These are phyloP conservation scores for Sialis fuliginosa DNA, from an alignment of 2,888 invertebrate species.

Conservation along the genomic window DNA sequence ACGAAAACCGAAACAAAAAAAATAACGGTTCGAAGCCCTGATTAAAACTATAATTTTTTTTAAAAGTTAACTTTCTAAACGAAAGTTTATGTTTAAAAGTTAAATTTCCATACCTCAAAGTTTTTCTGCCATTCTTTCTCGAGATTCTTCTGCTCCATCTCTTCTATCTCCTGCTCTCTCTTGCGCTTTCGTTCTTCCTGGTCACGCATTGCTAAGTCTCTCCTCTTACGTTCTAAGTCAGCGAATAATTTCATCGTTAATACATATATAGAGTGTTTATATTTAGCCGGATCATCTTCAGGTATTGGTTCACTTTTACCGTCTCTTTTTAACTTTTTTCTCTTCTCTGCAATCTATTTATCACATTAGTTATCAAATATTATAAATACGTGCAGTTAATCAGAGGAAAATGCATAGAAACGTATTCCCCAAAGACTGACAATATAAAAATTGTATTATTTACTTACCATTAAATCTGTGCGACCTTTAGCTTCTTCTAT, in stretches of 20 bases:
- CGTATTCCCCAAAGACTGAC: not conserved
- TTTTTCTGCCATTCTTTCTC: constrained; percentile 98
- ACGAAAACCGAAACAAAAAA: too few species aligned
- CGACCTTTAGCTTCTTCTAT: constrained; percentile 93
- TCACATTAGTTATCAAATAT: not conserved
- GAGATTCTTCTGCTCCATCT: constrained; percentile 73
- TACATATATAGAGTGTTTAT: constrained; percentile 90
- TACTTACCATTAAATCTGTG: constrained; percentile 74
- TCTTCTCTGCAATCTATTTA: constrained; percentile 70
- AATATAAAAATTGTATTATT: constrained; percentile 4
- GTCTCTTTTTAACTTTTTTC: constrained; percentile 86
- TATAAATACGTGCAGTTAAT: not conserved
- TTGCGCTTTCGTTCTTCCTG: constrained; percentile 89
- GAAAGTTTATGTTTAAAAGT: constrained; percentile 7
- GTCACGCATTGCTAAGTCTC: constrained; percentile 74
- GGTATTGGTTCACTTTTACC: constrained; percentile 63
- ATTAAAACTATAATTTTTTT: not conserved
- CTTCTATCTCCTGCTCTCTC: constrained; percentile 82
- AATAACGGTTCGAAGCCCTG: too few species aligned
- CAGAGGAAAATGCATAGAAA: too few species aligned
- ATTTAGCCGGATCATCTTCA: constrained; percentile 69
- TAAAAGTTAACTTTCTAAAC: not conserved
- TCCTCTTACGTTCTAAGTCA: constrained; percentile 84
- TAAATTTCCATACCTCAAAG: constrained; percentile 54
- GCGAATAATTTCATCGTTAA: constrained; percentile 95